Evolutionary conservation across 2,797 vertebrate species (phyloP).

Genomic region (Agapornis canus): DNA sequence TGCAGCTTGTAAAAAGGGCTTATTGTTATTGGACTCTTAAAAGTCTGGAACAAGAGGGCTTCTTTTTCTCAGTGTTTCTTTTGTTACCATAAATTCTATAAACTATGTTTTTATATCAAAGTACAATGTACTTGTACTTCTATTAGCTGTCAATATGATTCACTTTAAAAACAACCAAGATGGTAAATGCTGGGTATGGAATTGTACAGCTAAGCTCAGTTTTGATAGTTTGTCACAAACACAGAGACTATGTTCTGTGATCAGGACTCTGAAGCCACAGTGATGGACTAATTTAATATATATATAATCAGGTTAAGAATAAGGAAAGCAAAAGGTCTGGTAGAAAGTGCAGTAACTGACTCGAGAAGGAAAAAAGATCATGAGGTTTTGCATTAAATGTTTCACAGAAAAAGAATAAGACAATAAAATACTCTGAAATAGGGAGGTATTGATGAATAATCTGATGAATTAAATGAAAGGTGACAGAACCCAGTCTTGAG

Average conservation of each 20-base stretch:
- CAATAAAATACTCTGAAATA: neutral
- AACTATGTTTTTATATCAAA: neutral
- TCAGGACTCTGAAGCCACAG: neutral
- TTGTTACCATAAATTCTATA: neutral
- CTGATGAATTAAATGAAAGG: neutral
- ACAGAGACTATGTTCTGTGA: constrained; percentile 17
- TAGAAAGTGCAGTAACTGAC: constrained; percentile 10
- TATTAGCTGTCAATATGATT: neutral
- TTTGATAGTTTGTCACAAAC: constrained; percentile 30
- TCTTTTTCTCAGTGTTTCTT: neutral
- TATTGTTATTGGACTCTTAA: neutral
- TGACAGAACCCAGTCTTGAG: neutral
- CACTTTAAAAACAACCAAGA: neutral
- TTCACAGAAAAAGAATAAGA: neutral
- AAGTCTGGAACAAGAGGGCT: neutral
- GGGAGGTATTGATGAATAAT: neutral
- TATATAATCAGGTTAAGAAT: neutral
- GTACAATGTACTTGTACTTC: neutral
- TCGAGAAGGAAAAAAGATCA: neutral
- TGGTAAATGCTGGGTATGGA: neutral
- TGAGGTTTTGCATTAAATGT: neutral
- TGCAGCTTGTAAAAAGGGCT: neutral
- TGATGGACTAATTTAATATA: neutral
- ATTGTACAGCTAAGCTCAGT: constrained; percentile 21
- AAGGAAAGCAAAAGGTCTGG: neutral